These are phyloP conservation scores for Zaprionus lachaisei DNA, from an alignment of 1,140 invertebrate genomes.

Conservation along the genomic window DNA sequence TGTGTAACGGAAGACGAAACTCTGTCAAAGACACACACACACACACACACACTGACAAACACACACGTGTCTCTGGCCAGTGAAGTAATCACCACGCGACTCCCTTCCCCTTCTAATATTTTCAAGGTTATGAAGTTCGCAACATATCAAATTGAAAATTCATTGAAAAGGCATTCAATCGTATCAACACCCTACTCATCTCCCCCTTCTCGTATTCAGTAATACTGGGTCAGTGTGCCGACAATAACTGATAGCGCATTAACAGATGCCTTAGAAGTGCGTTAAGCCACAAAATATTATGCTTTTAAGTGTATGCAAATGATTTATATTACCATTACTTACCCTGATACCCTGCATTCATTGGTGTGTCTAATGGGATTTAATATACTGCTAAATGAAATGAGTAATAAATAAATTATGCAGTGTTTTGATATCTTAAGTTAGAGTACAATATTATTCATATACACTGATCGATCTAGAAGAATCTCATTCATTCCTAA, in stretches of 20 bases:
- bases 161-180: background rate
- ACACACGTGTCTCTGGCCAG: background rate
- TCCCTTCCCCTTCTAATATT: background rate
- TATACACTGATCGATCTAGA: too few relatives aligned
- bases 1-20: conserved; percentile 11
- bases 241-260: background rate
- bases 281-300: background rate
- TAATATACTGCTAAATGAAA: background rate
- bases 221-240: background rate
- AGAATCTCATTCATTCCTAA: too few relatives aligned
- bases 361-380: background rate
- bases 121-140: background rate
- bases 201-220: background rate
- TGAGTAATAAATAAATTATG: background rate
- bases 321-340: background rate
- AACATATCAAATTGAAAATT: background rate
- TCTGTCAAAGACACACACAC: conserved; percentile 3
- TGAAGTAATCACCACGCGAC: background rate
- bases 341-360: background rate
- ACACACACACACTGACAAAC: background rate
- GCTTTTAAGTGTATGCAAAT: background rate
- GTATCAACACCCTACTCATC: background rate
- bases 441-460: too few relatives aligned
- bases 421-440: background rate
- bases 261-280: background rate